Evolutionary conservation across 2,113 vertebrate genomes (phyloP), one percentile per base, ranked within the genome.

Genomic region (Bujurquina vittata): DNA sequence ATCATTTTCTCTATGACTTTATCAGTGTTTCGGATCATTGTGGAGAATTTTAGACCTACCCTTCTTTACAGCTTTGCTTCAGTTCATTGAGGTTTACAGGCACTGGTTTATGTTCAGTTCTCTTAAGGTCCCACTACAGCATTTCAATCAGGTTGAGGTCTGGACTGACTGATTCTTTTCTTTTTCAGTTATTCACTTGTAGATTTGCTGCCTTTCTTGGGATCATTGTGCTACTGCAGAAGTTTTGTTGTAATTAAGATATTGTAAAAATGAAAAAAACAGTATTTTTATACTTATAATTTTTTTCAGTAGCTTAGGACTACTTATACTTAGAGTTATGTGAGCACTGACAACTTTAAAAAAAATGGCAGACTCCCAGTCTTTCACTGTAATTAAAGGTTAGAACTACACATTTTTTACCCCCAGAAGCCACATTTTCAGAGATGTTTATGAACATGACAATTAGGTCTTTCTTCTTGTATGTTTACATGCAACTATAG

Each of bases 401-500:
- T 72, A 49, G 23, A 69, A 23, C 15, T 43, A 7, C 55, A 75
- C 37, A 18, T 20, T 31, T 40, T 26, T 40, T 72, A 65, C 4
- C 1, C 10, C 52, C 7, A 40, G 40, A 78, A 78, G 18, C 40
- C 43, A 18, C 43, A 57, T 67, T 58, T 52, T 15, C 15, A 37
- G 23, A 77, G 15, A 20, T 26, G 43, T 14, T 46, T 72, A 52
- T 17, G 23, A 54, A 2, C 14, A 15, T 22, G 20, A 75, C 18
- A 9, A 58, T 75, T 58, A 43, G 7, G 62, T 46, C 59, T 49
- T 52, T 29, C 63, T 61, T 35, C 57, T 26, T 26, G 43, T 9
- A 37, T 73, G 80, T 88, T 77, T 83, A 35, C 26, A 67, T 78
- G 54, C 63, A 29, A 43, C 54, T 61, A 26, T 59, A 40, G 52